These are phyloP conservation scores for Amiota minor DNA, from an alignment of 2,888 invertebrate genomes.

Conservation along the genomic window DNA sequence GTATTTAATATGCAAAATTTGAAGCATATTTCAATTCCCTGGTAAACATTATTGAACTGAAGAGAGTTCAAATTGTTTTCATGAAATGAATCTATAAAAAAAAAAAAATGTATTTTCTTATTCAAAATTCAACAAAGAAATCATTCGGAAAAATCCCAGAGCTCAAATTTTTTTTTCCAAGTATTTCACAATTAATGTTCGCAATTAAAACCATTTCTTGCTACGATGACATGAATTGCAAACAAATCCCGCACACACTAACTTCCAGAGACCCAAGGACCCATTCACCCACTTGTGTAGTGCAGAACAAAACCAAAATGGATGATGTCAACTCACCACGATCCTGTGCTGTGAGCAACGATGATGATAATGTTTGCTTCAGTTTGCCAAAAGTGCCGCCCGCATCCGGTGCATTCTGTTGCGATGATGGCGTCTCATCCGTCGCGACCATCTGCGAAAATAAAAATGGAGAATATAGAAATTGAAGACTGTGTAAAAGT, in stretches of 20 bases:
- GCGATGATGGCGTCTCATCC: slow-evolving; percentile 78
- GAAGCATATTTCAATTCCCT: neutral
- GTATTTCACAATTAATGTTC: neutral
- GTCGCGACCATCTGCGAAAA: slow-evolving; percentile 85
- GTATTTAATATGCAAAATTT: neutral
- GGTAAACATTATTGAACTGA: no score
- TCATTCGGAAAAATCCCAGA: no score
- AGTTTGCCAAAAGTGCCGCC: slow-evolving; percentile 82
- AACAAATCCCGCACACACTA: neutral
- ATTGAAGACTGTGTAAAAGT: no score
- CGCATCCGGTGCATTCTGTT: slow-evolving; percentile 71
- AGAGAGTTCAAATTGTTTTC: no score
- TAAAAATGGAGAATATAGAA: slow-evolving; percentile 21
- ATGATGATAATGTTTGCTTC: slow-evolving; percentile 86
- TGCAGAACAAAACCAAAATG: neutral
- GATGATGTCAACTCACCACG: slow-evolving; percentile 9
- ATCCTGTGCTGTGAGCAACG: slow-evolving; percentile 80
- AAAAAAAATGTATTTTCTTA: no score
- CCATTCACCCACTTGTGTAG: no score
- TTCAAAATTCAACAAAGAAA: no score
- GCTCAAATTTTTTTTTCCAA: neutral
- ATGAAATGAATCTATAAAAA: no score
- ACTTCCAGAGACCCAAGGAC: neutral
- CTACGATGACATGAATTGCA: neutral
- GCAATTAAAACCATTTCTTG: slow-evolving; percentile 15